Percentiles rank a stretch among this genome's conserved stretches.
phyloP scores from a whole-genome alignment of 2,113 vertebrate genomes.

The Synodontis membranacea region DNA sequence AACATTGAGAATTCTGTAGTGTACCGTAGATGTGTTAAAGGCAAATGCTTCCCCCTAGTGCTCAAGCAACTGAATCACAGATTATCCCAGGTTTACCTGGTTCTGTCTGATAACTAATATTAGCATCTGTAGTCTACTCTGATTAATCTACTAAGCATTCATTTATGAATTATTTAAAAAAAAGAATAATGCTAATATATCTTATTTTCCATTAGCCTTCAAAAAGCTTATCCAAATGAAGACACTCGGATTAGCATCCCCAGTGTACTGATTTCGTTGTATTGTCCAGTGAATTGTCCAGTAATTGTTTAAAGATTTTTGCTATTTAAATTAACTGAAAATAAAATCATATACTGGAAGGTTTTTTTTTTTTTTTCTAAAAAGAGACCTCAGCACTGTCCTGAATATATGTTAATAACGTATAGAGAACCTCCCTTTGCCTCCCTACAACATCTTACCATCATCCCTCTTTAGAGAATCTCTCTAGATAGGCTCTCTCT shows the following conservation, averaged over 20 bases:
- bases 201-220: not conserved
- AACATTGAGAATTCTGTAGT: not conserved
- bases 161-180: not conserved
- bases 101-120: not conserved
- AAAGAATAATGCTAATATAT: not conserved
- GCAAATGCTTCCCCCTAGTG: not conserved
- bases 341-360: not conserved
- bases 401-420: too few relatives aligned
- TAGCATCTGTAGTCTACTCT: not conserved
- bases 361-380: too few relatives aligned
- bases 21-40: not conserved
- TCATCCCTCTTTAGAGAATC: too few relatives aligned
- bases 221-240: not conserved
- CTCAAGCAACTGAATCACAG: not conserved
- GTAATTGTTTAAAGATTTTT: not conserved
- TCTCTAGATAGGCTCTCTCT: too few relatives aligned
- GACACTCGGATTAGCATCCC: not conserved
- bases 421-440: too few relatives aligned
- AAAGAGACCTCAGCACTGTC: not conserved
- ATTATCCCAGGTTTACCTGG: not conserved
- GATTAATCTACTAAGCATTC: not conserved
- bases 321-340: not conserved
- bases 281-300: not conserved
- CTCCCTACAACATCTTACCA: too few relatives aligned
- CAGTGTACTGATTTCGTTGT: not conserved